A percentile compares a stretch with the other conserved stretches of the same genome.
These are phyloP conservation scores for Coptotermes formosanus DNA, from an alignment of 1,140 invertebrate genomes.

Conservation along the genomic window DNA sequence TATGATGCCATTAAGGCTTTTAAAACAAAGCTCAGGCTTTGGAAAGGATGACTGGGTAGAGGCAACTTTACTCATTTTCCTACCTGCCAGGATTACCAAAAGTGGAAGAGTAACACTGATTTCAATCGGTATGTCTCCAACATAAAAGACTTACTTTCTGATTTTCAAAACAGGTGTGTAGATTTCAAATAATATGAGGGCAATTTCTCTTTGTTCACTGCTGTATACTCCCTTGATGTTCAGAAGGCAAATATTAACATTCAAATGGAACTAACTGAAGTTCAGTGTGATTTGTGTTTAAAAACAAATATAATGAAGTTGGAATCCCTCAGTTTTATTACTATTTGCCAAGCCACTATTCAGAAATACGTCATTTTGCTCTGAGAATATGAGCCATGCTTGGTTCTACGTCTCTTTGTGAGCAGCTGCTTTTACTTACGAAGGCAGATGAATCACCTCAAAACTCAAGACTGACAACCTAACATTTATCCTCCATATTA, in stretches of 20 bases:
- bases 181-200: neutral
- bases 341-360: neutral
- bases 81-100: no score
- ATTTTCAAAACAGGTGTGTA: slow-evolving; percentile 12
- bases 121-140: neutral
- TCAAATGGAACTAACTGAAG: neutral
- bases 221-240: neutral
- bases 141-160: slow-evolving; percentile 21
- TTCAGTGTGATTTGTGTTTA: no score
- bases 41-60: slow-evolving; percentile 19
- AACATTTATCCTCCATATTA: no score
- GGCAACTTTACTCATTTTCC: slow-evolving; percentile 20
- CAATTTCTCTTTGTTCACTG: neutral
- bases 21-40: slow-evolving; percentile 27
- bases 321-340: neutral
- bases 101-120: no score
- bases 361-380: neutral
- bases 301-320: neutral
- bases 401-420: neutral
- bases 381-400: neutral
- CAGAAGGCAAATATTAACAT: slow-evolving; percentile 28
- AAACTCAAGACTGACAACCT: neutral
- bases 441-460: neutral
- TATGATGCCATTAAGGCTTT: slow-evolving; percentile 23
- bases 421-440: neutral